A percentile compares a stretch with the other conserved stretches of the same genome.
Conservation (phyloP, 2,888 invertebrate species). For the Eutolmus rufibarbis region DNA sequence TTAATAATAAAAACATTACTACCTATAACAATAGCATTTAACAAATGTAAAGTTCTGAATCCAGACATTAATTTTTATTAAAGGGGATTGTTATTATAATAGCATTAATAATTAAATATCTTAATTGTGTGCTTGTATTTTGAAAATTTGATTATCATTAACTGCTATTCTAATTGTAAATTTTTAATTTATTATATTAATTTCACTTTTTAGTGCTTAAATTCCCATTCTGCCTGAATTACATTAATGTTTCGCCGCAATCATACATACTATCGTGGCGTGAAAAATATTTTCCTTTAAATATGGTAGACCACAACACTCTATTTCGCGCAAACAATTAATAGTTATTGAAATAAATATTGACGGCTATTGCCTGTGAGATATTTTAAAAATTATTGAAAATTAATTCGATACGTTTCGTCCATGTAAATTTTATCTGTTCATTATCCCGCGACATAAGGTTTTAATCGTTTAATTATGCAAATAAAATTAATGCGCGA, state of each 20-base stretch:
- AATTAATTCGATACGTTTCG: conserved; percentile 13
- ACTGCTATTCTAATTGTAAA: no score
- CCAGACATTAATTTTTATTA: no score
- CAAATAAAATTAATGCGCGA: conserved; percentile 28
- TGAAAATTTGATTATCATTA: no score
- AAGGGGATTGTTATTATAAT: no score
- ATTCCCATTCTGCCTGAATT: not conserved
- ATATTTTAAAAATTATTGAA: conserved; percentile 33
- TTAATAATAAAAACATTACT: no score
- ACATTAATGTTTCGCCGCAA: not conserved
- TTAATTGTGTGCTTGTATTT: no score
- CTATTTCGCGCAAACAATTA: not conserved
- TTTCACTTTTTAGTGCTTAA: not conserved
- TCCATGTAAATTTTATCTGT: conserved; percentile 21
- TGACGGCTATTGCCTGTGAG: not conserved
- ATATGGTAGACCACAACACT: not conserved
- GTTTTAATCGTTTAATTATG: conserved; percentile 33
- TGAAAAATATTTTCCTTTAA: not conserved
- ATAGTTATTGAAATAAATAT: not conserved
- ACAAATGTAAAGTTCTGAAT: no score
- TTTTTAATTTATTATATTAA: no score
- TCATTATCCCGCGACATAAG: conserved; percentile 19
- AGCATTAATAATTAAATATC: no score
- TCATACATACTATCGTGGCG: not conserved
- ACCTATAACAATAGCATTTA: no score